A percentile compares a stretch with the other conserved stretches of the same genome.
phyloP scores from a whole-genome alignment of 92 coral and sea anemone species.

The Diadumene lineata region DNA sequence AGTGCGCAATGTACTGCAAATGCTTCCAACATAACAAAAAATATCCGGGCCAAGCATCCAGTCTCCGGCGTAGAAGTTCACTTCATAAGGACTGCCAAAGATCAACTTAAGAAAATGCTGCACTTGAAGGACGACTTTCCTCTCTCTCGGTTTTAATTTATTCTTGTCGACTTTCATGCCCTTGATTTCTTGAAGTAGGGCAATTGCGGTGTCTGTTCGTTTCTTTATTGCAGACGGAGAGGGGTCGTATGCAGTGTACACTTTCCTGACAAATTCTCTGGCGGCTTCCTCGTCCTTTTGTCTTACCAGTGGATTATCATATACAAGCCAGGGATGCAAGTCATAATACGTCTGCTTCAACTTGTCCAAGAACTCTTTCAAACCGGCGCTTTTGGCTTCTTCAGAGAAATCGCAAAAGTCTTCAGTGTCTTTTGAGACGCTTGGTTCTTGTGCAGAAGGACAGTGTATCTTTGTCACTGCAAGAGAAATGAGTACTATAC shows the following conservation, averaged over 20 bases:
- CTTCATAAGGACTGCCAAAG: slow-evolving; percentile 84
- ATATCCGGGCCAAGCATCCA: slow-evolving; percentile 98
- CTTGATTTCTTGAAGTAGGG: slow-evolving; percentile 56
- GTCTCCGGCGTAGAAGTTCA: slow-evolving; percentile 85
- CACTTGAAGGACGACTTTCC: slow-evolving; percentile 75
- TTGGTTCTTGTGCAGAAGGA: not conserved
- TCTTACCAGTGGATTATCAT: slow-evolving; percentile 49
- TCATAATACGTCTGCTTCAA: slow-evolving; percentile 63
- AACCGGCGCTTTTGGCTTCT: slow-evolving; percentile 67
- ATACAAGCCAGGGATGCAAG: slow-evolving; percentile 58
- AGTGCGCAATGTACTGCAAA: slow-evolving; percentile 58
- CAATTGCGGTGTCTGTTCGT: slow-evolving; percentile 74
- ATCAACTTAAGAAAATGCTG: slow-evolving; percentile 73
- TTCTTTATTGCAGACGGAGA: slow-evolving; percentile 62
- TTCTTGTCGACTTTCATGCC: slow-evolving; percentile 27
- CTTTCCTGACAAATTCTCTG: slow-evolving; percentile 31
- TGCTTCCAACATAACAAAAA: slow-evolving; percentile 68
- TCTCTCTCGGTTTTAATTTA: slow-evolving; percentile 68
- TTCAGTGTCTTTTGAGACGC: not conserved
- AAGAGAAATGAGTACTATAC: slow-evolving; percentile 44
- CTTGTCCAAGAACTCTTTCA: slow-evolving; percentile 60
- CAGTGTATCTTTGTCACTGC: not conserved
- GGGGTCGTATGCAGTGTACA: slow-evolving; percentile 70
- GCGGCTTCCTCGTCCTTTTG: not conserved
- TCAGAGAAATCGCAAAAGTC: slow-evolving; percentile 29